Base-by-base conservation (phyloP, 2,888 invertebrate genomes). In the Theretra japonica region DNA sequence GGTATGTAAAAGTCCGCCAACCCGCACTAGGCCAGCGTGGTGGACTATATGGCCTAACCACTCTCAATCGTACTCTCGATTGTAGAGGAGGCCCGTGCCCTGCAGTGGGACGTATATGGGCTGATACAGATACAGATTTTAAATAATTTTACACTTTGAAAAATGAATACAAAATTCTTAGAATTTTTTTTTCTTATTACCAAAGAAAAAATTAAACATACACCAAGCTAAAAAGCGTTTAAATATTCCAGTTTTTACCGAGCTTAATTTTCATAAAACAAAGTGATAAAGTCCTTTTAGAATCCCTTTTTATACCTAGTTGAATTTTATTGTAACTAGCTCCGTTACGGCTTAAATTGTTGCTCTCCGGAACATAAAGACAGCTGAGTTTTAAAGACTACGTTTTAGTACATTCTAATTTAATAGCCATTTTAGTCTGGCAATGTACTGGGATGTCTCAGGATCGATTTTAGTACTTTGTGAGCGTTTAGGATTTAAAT, bases 181-280 rank as follows among this genome's bases (percentile, higher is more conserved):
- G 33, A 4, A n/a, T 4, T 21, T 60, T 60, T 60, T 60, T 30
- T 33, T 11, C 59, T 30, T 30, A 19, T 60, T 60, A 62, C 11
- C 57, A 8, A 23, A 57, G n/a, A 41, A 41, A 62, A 62, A 62
- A 62, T 33, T 30, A 21, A 28, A 21, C n/a, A 7, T 62, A 21
- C 21, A 62, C 62, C 62, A 4, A 41, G 41, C 0, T 41, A 41
- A 41, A 41, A 11, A 41, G 41, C 15, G 41, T 11, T 41, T 15
- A 41, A 41, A 62, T 41, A 62, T 62, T 41, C 41, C 33, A 21
- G 62, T 28, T 28, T 25, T 28, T 62, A 62, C 33, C 21, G 33
- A 60, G 30, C 21, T 62, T 41, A 33, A 41, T 62, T 62, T 41
- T 62, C 62, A 41, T 62, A 62, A 62, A 62, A 62, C 62, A 62